Conservation (phyloP, 2,113 vertebrate species). For the Pomatostomus ruficeps region DNA sequence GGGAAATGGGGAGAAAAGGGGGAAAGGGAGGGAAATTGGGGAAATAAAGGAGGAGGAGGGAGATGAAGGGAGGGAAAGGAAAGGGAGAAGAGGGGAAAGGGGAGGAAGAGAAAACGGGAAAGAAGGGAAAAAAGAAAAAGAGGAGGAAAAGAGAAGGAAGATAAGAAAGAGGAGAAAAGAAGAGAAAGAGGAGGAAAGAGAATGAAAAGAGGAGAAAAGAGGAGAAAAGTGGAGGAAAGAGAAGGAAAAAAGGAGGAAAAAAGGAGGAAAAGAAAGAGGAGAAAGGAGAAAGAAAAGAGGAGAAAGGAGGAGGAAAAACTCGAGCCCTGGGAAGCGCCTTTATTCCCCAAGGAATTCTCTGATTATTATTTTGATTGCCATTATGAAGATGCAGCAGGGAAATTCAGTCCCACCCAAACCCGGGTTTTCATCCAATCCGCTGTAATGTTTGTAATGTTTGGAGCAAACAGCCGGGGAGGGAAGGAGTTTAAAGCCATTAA, state of each 20-base stretch:
- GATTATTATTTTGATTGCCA: neutral
- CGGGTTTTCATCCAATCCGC: neutral
- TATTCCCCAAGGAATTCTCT: neutral
- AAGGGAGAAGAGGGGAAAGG: neutral
- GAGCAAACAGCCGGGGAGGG: neutral
- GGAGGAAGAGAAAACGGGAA: neutral
- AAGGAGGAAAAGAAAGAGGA: neutral
- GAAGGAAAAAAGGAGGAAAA: rapidly evolving
- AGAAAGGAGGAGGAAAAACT: neutral
- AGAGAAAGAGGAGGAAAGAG: rapidly evolving
- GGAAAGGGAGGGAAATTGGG: neutral
- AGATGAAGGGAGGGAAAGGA: neutral
- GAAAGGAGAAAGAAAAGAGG: too few relatives aligned
- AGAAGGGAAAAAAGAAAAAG: neutral
- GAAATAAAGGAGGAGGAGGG: neutral
- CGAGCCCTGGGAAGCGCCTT: neutral
- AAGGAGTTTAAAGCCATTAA: neutral
- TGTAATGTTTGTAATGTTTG: neutral
- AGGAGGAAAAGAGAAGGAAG: too few relatives aligned
- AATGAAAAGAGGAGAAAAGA: rapidly evolving
- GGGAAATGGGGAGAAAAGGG: too few relatives aligned
- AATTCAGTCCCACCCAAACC: neutral
- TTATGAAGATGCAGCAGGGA: neutral
- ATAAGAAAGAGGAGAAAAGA: too few relatives aligned
- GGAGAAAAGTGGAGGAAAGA: neutral